Base-by-base conservation (phyloP, 2,888 invertebrate species). In the Altica lythri region DNA sequence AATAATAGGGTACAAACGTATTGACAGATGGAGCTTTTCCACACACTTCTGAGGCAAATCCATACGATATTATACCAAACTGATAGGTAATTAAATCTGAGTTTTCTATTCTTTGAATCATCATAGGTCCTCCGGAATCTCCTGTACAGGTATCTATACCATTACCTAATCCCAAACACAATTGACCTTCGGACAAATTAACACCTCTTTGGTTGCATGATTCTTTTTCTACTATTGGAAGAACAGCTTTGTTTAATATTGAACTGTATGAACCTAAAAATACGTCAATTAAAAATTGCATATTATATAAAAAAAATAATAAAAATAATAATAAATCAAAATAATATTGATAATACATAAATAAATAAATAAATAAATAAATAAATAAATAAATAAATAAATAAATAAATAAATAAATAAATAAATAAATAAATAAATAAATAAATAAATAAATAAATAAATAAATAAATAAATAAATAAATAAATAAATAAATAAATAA, bases 101-200 rank as follows among this genome's bases (percentile, higher is more conserved):
- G 60, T 76, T 75, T 34, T 73, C 72, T 60, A 73, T 78, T 14
- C 64, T 59, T 16, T 66, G 61, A 1, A 63, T 38, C 88, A 90
- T 89, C 3, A 90, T 74, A 0, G 90, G 89, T 2, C 89, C 89
- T 0, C 90, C 90, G 0, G 88, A 89, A 64, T 90, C 90, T 0
- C 90, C 90, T 10, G 78, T 80, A 66, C 90, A 90, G 0, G 88
- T 84, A 66, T 90, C 90, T 62, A 84, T 79, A 2, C 82, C 81
- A 51, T 77, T 80, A 27, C 79, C 79, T 0, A 87, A 87, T 2
- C 90, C 90, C 6, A 88, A 88, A 66, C 89, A 90, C 1, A 89
- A 67, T 66, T 87, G 86, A 12, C 77, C 79, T 0, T 80, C 75
- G 0, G 78, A 78, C 9, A 66, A 27, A 4, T 46, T 29, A 2